phyloP scores from a whole-genome alignment of 2,797 vertebrate genomes.

The Notoglanidium macrostoma region DNA sequence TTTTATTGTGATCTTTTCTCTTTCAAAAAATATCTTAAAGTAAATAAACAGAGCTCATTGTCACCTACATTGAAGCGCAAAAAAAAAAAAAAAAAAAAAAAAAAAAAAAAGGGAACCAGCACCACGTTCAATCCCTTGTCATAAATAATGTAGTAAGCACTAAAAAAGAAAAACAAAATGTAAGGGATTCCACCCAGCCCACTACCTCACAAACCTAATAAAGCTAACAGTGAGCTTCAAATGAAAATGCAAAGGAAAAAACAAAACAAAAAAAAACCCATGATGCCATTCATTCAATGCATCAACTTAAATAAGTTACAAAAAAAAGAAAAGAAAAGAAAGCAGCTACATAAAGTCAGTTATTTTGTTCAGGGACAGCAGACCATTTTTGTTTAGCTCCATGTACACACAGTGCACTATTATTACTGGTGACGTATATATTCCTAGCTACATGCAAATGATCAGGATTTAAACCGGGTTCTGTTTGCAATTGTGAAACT shows the following conservation, averaged over 20 bases:
- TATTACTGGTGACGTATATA: constrained; percentile 51
- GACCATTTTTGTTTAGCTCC: constrained; percentile 17
- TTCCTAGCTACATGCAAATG: constrained; percentile 48
- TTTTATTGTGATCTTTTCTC: constrained; percentile 54
- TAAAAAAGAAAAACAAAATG: background rate
- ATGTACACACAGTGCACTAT: constrained; percentile 58
- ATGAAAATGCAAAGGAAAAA: constrained; percentile 5
- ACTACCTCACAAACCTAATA: constrained; percentile 1
- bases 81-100: background rate
- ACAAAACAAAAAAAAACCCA: background rate
- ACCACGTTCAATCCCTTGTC: constrained; percentile 26
- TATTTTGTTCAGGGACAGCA: constrained; percentile 35
- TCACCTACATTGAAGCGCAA: constrained; percentile 36
- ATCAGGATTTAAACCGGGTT: constrained; percentile 25
- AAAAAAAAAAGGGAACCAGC: background rate
- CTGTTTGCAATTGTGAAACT: constrained; percentile 8
- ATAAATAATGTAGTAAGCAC: constrained; percentile 54
- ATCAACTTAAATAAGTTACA: constrained; percentile 52
- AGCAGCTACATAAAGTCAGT: constrained; percentile 47
- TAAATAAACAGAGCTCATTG: constrained; percentile 42
- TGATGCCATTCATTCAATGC: constrained; percentile 28
- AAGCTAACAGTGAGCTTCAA: background rate
- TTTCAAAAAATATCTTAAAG: constrained; percentile 50
- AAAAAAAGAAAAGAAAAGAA: constrained; percentile 8
- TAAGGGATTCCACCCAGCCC: constrained; percentile 25